Evolutionary conservation across 1,140 invertebrate species (phyloP), one percentile per base, ranked within the genome.

Genomic region (Lysiphlebus fabarum): DNA sequence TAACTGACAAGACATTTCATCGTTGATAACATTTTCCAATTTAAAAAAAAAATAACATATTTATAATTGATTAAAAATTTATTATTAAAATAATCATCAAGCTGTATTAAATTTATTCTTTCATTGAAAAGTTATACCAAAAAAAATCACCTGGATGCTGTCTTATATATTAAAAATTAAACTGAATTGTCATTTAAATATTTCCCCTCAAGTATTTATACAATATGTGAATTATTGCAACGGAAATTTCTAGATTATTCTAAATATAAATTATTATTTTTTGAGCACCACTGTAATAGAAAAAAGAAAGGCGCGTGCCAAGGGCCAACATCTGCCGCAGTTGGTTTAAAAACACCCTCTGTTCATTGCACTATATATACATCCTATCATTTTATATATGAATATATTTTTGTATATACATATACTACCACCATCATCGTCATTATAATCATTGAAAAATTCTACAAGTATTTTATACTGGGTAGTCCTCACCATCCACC

Each of bases 281-380:
- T 51, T 65, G 65, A 67, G 65, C 43, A 62, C 61, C 65, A 43
- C 61, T 63, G 59, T 10, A 40, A 42, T 26, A 34, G 41, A 36
- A 26, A 55, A 53, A 54, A 67, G 62, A 72, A 66, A 69, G 71
- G 69, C 71, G 71, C 71, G 71, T 73, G 71, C 70, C 71, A 69
- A 70, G 68, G 69, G 68, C 69, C 67, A 67, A 66, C 75, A 77
- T 75, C 73, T 76, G 74, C 68, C 60, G 71, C 66, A 70, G 67
- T 74, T 72, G 68, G 69, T 70, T 70, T 68, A 65, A 59, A 71
- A 74, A 66, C 72, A 72, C 72, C 74, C 66, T 55, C 56, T 66
- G 56, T 57, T 62, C 38, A 36, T 43, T 66, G 61, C 62, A 53
- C 58, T 63, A 61, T 36, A 56, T 33, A 42, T 36, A 50, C 42